Evolutionary conservation across 2,888 invertebrate species (phyloP).

Genomic region (Anaspis maculata): DNA sequence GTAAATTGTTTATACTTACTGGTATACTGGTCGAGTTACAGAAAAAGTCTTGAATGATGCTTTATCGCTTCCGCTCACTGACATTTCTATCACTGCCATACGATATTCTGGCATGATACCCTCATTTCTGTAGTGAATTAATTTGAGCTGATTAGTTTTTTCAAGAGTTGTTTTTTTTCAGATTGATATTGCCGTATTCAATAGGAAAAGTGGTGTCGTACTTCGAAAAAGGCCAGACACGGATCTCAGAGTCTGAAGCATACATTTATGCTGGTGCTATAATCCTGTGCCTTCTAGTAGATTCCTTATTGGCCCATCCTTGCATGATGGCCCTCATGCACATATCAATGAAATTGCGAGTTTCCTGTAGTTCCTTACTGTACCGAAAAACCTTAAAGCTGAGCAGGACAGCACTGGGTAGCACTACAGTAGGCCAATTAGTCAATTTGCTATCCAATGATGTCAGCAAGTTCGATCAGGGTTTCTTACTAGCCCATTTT

Average conservation of each 20-base stretch:
- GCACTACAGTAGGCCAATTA: slow-evolving; percentile 49
- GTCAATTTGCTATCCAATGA: slow-evolving; percentile 56
- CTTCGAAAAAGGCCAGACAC: slow-evolving; percentile 44
- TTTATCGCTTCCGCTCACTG: too few species aligned
- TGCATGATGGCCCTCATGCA: slow-evolving; percentile 81
- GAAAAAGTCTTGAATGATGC: too few species aligned
- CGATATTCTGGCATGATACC: too few species aligned
- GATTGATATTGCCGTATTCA: slow-evolving; percentile 42
- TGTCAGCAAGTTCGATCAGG: slow-evolving; percentile 75
- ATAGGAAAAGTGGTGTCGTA: slow-evolving; percentile 56
- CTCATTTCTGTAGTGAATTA: too few species aligned
- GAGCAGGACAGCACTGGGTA: slow-evolving; percentile 48
- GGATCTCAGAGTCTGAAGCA: slow-evolving; percentile 47
- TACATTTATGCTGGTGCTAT: slow-evolving; percentile 69
- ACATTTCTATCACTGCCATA: too few species aligned
- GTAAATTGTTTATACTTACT: too few species aligned
- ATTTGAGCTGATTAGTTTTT: too few species aligned
- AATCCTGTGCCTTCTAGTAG: slow-evolving; percentile 38
- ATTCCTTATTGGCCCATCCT: slow-evolving; percentile 51
- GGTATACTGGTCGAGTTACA: too few species aligned
- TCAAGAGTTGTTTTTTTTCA: slow-evolving; percentile 18
- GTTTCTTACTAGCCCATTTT: slow-evolving; percentile 81
- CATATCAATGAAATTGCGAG: slow-evolving; percentile 76
- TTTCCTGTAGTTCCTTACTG: slow-evolving; percentile 74
- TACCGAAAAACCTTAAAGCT: slow-evolving; percentile 58